phyloP scores from a whole-genome alignment of 2,113 vertebrate species.

The Pelodiscus sinensis region DNA sequence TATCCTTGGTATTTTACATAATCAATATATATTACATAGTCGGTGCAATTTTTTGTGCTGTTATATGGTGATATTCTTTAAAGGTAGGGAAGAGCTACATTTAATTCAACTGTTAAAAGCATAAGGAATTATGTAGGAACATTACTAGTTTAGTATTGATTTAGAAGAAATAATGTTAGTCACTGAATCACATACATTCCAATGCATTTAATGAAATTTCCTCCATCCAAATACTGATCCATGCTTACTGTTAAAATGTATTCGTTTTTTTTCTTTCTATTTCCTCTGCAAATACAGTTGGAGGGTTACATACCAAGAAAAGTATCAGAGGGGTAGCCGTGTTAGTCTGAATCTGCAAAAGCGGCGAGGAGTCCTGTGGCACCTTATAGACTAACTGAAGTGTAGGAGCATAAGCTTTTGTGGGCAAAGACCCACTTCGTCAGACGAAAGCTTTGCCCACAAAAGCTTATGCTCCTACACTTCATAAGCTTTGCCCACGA shows the following conservation, averaged over 20 bases:
- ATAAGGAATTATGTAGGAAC: neutral
- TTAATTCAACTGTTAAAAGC: neutral
- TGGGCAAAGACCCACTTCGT: no score
- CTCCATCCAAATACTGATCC: neutral
- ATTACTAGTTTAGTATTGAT: neutral
- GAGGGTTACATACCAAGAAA: neutral
- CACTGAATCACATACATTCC: neutral
- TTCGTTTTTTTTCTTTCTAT: neutral
- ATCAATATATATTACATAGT: neutral
- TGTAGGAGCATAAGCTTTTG: no score
- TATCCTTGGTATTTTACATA: neutral
- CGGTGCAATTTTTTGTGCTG: neutral
- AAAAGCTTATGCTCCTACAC: no score
- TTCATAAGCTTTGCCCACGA: no score
- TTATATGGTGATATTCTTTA: neutral
- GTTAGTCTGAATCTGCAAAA: no score
- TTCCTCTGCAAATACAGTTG: neutral
- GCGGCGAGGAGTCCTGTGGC: no score
- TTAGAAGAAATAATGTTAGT: neutral
- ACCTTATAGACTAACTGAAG: no score
- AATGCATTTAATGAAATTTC: neutral
- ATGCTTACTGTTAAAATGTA: neutral
- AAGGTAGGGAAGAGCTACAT: neutral
- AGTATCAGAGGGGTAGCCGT: no score
- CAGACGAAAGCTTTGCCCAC: no score